Percentiles rank a stretch among this genome's conserved stretches.
Evolutionary conservation across 2,113 vertebrate species (phyloP).

Genomic region (Sminthopsis crassicaudata): DNA sequence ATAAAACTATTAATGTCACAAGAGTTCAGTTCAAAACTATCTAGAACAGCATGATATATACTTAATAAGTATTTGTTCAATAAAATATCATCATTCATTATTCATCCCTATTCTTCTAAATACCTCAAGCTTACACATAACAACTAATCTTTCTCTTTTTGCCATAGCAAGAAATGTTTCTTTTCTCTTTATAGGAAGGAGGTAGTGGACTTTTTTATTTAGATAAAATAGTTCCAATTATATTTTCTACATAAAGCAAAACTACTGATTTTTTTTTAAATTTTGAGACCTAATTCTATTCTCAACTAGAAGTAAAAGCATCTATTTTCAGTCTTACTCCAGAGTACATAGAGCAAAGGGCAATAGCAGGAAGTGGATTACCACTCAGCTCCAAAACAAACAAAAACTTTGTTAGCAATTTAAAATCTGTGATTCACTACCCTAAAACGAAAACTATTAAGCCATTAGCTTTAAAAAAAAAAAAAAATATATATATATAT

Average conservation of each 20-base stretch:
- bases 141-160: slow-evolving; percentile 31
- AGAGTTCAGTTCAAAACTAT: slow-evolving; percentile 7
- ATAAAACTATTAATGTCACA: slow-evolving; percentile 39
- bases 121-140: slow-evolving; percentile 18
- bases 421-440: not conserved
- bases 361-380: slow-evolving; percentile 76
- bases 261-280: slow-evolving; percentile 46
- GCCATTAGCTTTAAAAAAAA: slow-evolving; percentile 48
- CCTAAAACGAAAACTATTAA: slow-evolving; percentile 42
- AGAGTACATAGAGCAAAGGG: slow-evolving; percentile 77
- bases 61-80: slow-evolving; percentile 33
- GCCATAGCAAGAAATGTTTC: slow-evolving; percentile 23
- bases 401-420: not conserved
- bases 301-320: slow-evolving; percentile 76
- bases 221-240: slow-evolving; percentile 54
- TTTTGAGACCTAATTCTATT: slow-evolving; percentile 71
- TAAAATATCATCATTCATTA: slow-evolving; percentile 22
- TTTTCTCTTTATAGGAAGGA: slow-evolving; percentile 34
- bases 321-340: slow-evolving; percentile 79
- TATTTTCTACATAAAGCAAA: slow-evolving; percentile 65
- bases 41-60: not conserved
- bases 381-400: slow-evolving; percentile 68
- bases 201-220: slow-evolving; percentile 20
- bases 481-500: too few relatives aligned
- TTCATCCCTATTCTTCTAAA: slow-evolving; percentile 1